Conservation (phyloP, 2,113 vertebrate genomes). For the Cephalopterus ornatus region DNA sequence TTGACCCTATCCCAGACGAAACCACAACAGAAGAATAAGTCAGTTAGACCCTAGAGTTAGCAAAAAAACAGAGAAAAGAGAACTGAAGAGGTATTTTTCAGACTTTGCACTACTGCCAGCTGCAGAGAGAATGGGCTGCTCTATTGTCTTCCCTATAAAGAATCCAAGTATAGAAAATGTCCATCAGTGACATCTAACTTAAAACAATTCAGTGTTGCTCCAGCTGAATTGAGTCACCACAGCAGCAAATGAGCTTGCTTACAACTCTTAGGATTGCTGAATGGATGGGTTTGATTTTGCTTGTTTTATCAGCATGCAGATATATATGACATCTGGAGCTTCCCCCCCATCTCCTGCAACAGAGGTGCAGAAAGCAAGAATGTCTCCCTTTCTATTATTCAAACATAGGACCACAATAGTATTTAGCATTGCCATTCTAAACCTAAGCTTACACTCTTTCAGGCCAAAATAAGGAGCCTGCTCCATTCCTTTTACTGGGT, state of each 20-base stretch:
- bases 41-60: neutral
- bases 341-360: neutral
- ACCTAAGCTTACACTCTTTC: neutral
- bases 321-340: neutral
- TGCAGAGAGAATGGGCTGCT: neutral
- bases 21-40: neutral
- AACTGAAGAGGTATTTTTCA: neutral
- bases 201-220: neutral
- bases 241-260: neutral
- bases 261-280: neutral
- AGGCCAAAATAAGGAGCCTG: neutral
- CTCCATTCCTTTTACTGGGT: neutral
- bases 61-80: neutral
- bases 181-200: neutral
- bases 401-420: neutral
- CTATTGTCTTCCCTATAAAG: neutral
- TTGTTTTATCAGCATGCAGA: neutral
- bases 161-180: neutral
- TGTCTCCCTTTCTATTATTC: neutral
- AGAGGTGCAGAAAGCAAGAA: neutral
- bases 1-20: neutral
- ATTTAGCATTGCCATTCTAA: neutral
- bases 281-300: neutral
- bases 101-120: neutral
- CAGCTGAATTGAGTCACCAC: neutral